phyloP scores from a whole-genome alignment of 2,113 vertebrate genomes.

The Sus scrofa region DNA sequence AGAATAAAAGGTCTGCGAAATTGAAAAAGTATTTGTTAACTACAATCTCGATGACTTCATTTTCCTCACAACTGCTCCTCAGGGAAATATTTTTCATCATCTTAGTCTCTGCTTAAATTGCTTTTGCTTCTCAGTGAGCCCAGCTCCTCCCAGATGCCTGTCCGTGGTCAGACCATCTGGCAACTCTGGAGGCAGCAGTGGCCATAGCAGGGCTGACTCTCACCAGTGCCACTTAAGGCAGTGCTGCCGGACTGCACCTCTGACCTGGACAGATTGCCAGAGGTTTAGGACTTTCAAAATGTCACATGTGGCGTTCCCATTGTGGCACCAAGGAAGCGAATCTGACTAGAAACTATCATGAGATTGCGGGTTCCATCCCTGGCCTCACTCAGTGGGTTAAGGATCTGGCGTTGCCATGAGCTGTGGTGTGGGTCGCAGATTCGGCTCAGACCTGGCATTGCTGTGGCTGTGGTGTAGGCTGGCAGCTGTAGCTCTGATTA shows the following conservation, averaged over 20 bases:
- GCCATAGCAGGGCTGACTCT: not conserved
- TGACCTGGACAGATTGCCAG: not conserved
- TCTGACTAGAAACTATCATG: too few species aligned
- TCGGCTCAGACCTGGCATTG: too few species aligned
- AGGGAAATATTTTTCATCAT: not conserved
- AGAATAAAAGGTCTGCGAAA: not conserved
- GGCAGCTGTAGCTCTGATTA: too few species aligned
- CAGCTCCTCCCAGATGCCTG: not conserved
- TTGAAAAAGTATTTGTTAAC: not conserved
- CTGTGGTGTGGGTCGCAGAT: too few species aligned
- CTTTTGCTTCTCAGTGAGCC: not conserved
- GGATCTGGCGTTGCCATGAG: too few species aligned
- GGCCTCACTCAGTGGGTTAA: too few species aligned
- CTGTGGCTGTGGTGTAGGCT: too few species aligned
- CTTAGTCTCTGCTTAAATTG: slow-evolving; percentile 20
- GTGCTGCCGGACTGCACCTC: not conserved
- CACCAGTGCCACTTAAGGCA: rapidly evolving
- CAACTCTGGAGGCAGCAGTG: rapidly evolving
- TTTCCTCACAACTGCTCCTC: not conserved
- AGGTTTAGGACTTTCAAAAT: not conserved
- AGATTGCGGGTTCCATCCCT: too few species aligned
- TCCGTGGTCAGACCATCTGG: not conserved
- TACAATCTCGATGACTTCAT: not conserved
- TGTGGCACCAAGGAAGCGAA: too few species aligned
- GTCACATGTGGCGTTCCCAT: too few species aligned